Percentiles rank a stretch among this genome's conserved stretches.
Conservation (phyloP, 2,113 vertebrate genomes). For the Alexandromys fortis region DNA sequence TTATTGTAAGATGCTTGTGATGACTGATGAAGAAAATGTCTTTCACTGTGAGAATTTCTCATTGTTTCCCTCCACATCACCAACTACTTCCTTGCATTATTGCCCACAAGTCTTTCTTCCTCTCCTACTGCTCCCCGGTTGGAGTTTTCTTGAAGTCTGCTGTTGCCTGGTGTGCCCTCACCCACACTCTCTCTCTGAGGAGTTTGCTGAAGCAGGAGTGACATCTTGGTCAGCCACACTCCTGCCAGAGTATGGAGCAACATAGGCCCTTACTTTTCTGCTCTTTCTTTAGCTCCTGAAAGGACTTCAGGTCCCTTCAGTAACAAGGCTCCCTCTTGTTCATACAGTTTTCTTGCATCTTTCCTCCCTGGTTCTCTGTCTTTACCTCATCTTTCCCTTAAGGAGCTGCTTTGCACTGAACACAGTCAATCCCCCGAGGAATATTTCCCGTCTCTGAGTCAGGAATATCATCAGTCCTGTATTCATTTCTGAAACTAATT, state of each 20-base stretch:
- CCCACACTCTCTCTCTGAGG: background rate
- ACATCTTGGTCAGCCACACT: background rate
- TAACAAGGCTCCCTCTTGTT: background rate
- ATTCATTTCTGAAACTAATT: background rate
- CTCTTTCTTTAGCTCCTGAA: background rate
- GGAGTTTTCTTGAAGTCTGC: background rate
- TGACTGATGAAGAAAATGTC: background rate
- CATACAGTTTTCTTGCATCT: background rate
- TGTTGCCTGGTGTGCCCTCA: background rate
- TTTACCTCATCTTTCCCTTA: background rate
- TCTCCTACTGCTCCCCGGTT: background rate
- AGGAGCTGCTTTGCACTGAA: background rate
- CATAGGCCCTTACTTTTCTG: background rate
- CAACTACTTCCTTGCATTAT: background rate
- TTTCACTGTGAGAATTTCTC: constrained; percentile 21
- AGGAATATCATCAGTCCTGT: background rate
- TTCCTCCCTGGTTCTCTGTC: background rate
- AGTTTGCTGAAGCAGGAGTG: background rate
- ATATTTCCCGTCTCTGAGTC: background rate
- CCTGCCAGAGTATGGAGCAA: background rate
- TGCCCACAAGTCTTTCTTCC: background rate
- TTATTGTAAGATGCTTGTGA: background rate
- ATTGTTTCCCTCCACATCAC: background rate
- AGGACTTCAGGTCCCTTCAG: background rate
- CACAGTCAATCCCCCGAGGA: background rate